These are phyloP conservation scores for Psittacula echo DNA, from an alignment of 2,797 vertebrate species.

Conservation along the genomic window DNA sequence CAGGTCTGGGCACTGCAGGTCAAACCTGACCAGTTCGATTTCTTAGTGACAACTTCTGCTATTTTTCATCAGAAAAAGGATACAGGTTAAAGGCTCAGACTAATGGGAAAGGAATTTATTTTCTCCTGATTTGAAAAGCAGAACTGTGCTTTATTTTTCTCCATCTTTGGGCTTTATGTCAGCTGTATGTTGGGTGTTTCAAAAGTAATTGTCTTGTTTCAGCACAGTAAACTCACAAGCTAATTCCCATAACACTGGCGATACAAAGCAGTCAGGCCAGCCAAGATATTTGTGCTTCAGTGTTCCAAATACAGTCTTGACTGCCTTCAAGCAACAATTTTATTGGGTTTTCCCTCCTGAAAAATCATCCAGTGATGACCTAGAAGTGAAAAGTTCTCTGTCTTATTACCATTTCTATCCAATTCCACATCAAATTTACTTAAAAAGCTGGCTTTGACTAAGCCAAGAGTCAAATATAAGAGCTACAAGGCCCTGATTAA, in stretches of 20 bases:
- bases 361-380: constrained; percentile 42
- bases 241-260: neutral
- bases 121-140: neutral
- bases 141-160: neutral
- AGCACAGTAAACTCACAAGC: constrained; percentile 16
- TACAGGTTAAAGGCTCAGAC: neutral
- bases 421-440: constrained; percentile 19
- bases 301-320: constrained; percentile 32
- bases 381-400: constrained; percentile 42
- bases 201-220: constrained; percentile 36
- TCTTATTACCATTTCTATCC: constrained; percentile 45
- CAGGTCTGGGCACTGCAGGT: neutral
- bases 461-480: constrained; percentile 26
- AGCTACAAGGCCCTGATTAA: constrained; percentile 50
- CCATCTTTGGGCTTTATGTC: neutral
- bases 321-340: constrained; percentile 42
- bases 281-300: constrained; percentile 47
- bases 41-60: neutral
- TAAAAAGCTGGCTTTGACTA: constrained; percentile 26
- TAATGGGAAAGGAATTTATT: neutral
- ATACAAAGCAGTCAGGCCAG: constrained; percentile 37
- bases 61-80: neutral
- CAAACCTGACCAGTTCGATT: neutral
- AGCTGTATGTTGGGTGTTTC: constrained; percentile 16
- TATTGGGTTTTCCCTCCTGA: constrained; percentile 39